These are phyloP conservation scores for Anguilla rostrata DNA, from an alignment of 2,113 vertebrate genomes.

Conservation along the genomic window DNA sequence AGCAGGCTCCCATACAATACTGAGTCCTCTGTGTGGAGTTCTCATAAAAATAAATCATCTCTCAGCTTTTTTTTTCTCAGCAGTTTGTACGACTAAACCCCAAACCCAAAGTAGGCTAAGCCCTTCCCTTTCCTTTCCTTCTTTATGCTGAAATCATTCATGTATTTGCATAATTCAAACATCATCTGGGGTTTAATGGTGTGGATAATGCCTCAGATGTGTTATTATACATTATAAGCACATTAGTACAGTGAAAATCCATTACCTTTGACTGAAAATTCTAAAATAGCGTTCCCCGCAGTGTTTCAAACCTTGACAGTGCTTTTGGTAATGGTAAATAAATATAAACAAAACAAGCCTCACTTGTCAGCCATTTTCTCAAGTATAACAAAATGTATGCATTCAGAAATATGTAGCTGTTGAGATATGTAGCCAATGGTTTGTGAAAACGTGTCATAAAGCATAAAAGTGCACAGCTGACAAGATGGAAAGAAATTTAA, in stretches of 20 bases:
- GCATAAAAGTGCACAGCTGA: not conserved
- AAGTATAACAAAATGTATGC: not conserved
- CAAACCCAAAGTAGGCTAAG: not conserved
- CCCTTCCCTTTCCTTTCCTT: not conserved
- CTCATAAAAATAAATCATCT: not conserved
- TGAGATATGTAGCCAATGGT: not conserved
- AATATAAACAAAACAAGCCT: not conserved
- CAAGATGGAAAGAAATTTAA: not conserved
- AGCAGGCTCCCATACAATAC: not conserved
- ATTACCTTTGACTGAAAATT: slow-evolving; percentile 21
- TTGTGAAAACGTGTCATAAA: not conserved
- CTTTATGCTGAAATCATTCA: not conserved
- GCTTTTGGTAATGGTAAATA: slow-evolving; percentile 4
- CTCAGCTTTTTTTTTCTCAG: not conserved
- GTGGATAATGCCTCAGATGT: not conserved
- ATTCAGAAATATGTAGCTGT: not conserved
- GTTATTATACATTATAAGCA: slow-evolving; percentile 30
- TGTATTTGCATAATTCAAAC: not conserved
- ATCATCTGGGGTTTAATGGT: slow-evolving; percentile 4
- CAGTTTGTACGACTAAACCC: not conserved
- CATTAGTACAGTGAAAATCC: slow-evolving; percentile 32
- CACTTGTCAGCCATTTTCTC: not conserved
- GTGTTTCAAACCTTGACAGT: not conserved
- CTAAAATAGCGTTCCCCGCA: not conserved
- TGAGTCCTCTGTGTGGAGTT: not conserved